A percentile compares a stretch with the other conserved stretches of the same genome.
Evolutionary conservation across 2,113 vertebrate species (phyloP).

Genomic region (Leptosomus discolor): DNA sequence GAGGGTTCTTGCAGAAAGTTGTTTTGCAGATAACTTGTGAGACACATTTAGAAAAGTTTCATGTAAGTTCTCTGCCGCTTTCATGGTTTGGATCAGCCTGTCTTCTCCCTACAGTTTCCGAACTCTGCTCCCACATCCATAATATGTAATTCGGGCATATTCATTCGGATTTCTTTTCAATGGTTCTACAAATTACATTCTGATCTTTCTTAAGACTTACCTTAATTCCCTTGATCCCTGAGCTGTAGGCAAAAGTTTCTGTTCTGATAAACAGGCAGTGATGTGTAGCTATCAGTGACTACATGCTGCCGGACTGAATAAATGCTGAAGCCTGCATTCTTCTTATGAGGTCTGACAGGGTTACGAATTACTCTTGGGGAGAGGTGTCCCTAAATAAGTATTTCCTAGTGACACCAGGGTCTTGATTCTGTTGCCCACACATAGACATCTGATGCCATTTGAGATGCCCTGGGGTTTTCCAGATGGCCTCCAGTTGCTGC

Average conservation of each 20-base stretch:
- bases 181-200: neutral
- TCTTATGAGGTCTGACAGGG: neutral
- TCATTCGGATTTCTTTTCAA: neutral
- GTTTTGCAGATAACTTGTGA: neutral
- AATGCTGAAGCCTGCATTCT: neutral
- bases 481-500: neutral
- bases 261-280: neutral
- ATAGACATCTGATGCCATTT: neutral
- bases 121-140: neutral
- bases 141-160: neutral
- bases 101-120: neutral
- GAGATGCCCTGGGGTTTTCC: neutral
- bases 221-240: neutral
- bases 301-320: neutral
- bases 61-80: neutral
- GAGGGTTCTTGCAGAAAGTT: neutral
- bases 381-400: neutral
- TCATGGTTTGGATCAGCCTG: neutral
- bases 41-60: neutral
- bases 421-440: neutral
- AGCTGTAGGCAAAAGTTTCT: neutral
- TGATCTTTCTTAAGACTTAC: neutral
- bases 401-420: neutral
- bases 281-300: neutral
- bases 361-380: neutral